Conservation (phyloP, 1,140 invertebrate genomes). For the Paramacrobiotus metropolitanus region DNA sequence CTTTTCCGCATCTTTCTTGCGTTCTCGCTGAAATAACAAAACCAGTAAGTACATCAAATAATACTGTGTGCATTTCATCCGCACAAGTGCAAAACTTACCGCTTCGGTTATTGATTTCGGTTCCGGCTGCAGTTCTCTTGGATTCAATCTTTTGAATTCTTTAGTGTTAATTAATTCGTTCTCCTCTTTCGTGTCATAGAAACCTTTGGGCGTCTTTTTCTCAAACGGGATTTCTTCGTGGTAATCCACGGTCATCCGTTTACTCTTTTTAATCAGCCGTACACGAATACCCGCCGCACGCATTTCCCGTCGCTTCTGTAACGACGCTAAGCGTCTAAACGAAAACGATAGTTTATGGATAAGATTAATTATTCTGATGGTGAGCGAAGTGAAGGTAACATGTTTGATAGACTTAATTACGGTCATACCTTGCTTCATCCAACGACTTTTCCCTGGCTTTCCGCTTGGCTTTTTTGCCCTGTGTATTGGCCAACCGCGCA, state of each 20-base stretch:
- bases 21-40: slow-evolving; percentile 30
- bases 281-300: slow-evolving; percentile 87
- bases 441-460: slow-evolving; percentile 96
- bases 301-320: slow-evolving; percentile 86
- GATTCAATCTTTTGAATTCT: slow-evolving; percentile 59
- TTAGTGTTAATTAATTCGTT: slow-evolving; percentile 47
- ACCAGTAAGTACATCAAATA: slow-evolving; percentile 1
- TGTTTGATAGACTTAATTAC: slow-evolving; percentile 1
- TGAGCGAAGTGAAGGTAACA: no score
- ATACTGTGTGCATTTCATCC: neutral
- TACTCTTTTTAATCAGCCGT: slow-evolving; percentile 34
- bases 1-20: slow-evolving; percentile 71
- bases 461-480: slow-evolving; percentile 95
- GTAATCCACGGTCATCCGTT: slow-evolving; percentile 71
- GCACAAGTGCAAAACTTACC: slow-evolving; percentile 19
- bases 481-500: slow-evolving; percentile 90
- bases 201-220: slow-evolving; percentile 65
- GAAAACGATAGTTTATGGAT: no score
- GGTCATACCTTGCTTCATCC: slow-evolving; percentile 57
- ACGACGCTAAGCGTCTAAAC: slow-evolving; percentile 54
- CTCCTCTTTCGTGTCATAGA: slow-evolving; percentile 79
- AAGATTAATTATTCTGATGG: no score
- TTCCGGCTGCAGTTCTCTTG: slow-evolving; percentile 80
- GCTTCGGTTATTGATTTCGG: slow-evolving; percentile 67
- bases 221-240: slow-evolving; percentile 95